Percentiles rank a stretch among this genome's conserved stretches.
phyloP scores from a whole-genome alignment of 1,140 invertebrate species.

The Heliconius hewitsoni region DNA sequence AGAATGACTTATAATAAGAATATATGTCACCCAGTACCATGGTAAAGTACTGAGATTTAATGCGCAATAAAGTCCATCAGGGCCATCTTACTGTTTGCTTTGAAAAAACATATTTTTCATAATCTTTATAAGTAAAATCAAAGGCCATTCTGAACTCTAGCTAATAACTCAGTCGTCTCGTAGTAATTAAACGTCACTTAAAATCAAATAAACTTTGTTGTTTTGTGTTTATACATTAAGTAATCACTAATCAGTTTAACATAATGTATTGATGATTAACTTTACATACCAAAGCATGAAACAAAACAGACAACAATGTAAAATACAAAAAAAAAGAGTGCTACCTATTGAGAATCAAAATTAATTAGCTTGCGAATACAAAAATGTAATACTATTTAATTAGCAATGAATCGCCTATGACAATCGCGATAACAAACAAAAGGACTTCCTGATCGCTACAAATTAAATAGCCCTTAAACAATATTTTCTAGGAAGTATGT shows the following conservation, averaged over 20 bases:
- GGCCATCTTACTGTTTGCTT: conserved; percentile 1
- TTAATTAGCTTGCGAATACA: background rate
- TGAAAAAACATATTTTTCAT: conserved; percentile 10
- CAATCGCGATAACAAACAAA: background rate
- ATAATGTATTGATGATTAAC: background rate
- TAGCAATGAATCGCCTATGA: background rate
- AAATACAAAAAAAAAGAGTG: background rate
- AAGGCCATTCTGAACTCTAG: background rate
- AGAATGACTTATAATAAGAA: conserved; percentile 5
- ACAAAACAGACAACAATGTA: background rate
- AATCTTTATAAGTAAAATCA: background rate
- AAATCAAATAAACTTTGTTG: background rate
- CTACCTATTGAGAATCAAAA: background rate
- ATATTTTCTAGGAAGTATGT: background rate
- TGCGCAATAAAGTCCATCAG: conserved; percentile 4
- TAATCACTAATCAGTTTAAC: background rate
- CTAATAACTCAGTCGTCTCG: background rate
- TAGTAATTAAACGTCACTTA: background rate
- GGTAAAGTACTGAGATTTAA: conserved; percentile 8
- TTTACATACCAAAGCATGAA: background rate
- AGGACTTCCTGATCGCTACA: background rate
- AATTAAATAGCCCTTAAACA: background rate
- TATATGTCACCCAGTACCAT: background rate
- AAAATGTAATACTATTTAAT: background rate
- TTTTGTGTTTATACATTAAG: background rate